Conservation (phyloP, 2,797 vertebrate genomes). For the Sebastiscus albofasciatus region DNA sequence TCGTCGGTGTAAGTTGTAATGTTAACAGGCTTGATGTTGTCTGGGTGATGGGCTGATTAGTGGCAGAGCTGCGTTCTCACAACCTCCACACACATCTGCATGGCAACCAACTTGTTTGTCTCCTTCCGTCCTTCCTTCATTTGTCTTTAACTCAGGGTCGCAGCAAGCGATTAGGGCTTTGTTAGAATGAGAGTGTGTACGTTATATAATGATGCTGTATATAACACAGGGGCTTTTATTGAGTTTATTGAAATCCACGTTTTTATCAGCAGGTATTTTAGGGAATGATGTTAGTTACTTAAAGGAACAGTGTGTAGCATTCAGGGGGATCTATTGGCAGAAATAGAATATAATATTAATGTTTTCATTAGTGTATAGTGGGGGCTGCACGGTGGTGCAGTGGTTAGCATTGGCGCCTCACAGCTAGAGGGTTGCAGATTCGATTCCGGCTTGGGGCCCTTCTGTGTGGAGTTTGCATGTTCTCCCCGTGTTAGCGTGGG, state of each 20-base stretch:
- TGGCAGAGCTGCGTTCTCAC: constrained; percentile 53
- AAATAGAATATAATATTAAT: too few relatives aligned
- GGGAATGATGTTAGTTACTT: neutral
- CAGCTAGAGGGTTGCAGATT: too few relatives aligned
- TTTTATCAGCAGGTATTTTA: neutral
- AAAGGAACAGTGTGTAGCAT: neutral
- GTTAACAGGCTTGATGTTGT: constrained; percentile 56
- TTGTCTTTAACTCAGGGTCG: constrained; percentile 41
- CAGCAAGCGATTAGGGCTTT: constrained; percentile 5
- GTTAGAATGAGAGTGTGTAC: neutral
- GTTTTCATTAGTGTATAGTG: too few relatives aligned
- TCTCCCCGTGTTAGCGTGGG: too few relatives aligned
- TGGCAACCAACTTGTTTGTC: constrained; percentile 73
- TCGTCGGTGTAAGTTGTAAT: constrained; percentile 2
- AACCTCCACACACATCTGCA: constrained; percentile 67
- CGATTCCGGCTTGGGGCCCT: too few relatives aligned
- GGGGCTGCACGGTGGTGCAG: too few relatives aligned
- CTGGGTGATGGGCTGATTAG: constrained; percentile 68
- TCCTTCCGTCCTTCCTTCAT: constrained; percentile 35
- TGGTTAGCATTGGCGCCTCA: too few relatives aligned
- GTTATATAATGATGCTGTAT: neutral
- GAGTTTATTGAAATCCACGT: neutral
- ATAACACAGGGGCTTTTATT: neutral
- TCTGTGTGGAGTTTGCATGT: too few relatives aligned
- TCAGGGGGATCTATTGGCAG: neutral